Conservation (phyloP, 1,140 invertebrate species). For the Zaprionus taronus region DNA sequence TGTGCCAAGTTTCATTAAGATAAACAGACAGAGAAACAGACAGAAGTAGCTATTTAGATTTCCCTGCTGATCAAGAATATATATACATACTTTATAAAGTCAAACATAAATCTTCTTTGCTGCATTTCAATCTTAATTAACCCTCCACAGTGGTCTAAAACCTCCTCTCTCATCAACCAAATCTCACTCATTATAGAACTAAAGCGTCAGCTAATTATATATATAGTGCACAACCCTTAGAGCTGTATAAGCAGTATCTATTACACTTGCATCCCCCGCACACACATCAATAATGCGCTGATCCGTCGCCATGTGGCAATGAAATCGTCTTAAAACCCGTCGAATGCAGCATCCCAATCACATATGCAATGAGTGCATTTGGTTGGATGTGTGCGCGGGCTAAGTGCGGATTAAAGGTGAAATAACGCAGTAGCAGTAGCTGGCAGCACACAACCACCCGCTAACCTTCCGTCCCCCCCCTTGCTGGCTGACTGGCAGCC, state of each 20-base stretch:
- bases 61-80: too few species aligned
- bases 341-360: conserved; percentile 28
- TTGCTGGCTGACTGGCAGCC: not conserved
- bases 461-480: not conserved
- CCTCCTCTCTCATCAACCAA: not conserved
- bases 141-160: not conserved
- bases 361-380: conserved; percentile 73
- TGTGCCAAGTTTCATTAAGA: too few species aligned
- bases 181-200: not conserved
- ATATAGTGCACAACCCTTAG: not conserved
- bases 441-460: conserved; percentile 18
- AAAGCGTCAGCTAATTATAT: not conserved
- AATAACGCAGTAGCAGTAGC: conserved; percentile 58
- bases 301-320: conserved; percentile 46
- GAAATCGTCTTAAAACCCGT: conserved; percentile 49
- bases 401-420: conserved; percentile 81
- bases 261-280: conserved; percentile 4
- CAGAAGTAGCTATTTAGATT: too few species aligned
- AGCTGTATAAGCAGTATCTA: not conserved
- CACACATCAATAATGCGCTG: conserved; percentile 21
- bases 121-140: not conserved
- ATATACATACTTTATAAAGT: too few species aligned
- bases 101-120: too few species aligned
- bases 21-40: too few species aligned
- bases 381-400: conserved; percentile 53